Evolutionary conservation across 2,113 vertebrate genomes (phyloP), one percentile per base, ranked within the genome.

Genomic region (Myotis yumanensis): DNA sequence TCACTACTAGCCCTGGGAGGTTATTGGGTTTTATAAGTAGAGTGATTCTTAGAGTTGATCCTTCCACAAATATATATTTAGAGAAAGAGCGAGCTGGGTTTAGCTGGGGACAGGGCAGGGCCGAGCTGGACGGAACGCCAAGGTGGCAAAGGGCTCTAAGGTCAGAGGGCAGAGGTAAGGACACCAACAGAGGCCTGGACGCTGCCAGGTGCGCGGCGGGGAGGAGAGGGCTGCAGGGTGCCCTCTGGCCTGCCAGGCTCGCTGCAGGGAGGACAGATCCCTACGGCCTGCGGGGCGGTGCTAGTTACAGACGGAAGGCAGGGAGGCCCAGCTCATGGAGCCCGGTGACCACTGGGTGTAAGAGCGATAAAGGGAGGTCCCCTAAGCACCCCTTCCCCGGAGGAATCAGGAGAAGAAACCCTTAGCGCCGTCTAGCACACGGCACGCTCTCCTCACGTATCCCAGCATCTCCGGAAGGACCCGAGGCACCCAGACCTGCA

Each of bases 101-200:
- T 68, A 51, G 59, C 76, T 82, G 22, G 51, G 35, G 51, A 35
- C 37, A 73, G 71, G 64, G 80, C 28, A 71, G n/a, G 11, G 59
- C 16, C 75, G 76, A 59, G 5, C 8, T 87, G 40, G 43, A 48
- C 68, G 20, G 68, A 73, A 30, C 22, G 40, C 69, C 17, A 82
- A 83, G 76, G 72, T 76, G 72, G 32, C 46, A 84, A 59, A 84
- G 79, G 11, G 52, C 32, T 82, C 35, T 76, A 2, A 51, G 77
- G 73, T 51, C 10, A 64, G 8, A 93, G 80, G 37, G 37, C n/a
- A 84, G 90, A 90, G 86, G 84, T 87, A 83, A 93, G 75, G 59
- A 76, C 57, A n/a, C 35, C 62, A 51, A 48, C 18, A 59, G 37
- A n/a, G 35, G 40, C 40, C 12, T 2, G 5, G 30, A 11, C 51